These are phyloP conservation scores for Myotis planiceps DNA, from an alignment of 2,797 vertebrate species.

Conservation along the genomic window DNA sequence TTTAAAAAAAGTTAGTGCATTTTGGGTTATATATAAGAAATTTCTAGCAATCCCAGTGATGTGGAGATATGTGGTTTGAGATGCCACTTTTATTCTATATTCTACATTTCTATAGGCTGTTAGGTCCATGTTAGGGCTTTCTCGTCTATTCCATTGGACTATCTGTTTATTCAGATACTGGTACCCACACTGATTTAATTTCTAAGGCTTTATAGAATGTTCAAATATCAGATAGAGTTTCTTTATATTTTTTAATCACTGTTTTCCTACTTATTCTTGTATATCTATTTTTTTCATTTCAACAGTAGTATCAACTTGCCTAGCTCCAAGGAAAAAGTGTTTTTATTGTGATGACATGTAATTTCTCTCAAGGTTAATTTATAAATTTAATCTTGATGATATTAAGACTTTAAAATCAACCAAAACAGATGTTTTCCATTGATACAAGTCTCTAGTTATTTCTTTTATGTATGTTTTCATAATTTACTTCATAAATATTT, in stretches of 20 bases:
- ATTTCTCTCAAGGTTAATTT: too few species aligned
- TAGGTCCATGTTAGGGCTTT: neutral
- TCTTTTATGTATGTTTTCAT: neutral
- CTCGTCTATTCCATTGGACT: neutral
- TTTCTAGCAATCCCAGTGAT: neutral
- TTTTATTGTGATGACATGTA: neutral
- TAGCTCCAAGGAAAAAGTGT: neutral
- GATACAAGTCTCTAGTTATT: neutral
- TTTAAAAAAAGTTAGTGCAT: neutral
- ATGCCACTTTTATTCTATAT: neutral
- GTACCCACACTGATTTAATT: neutral
- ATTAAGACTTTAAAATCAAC: conserved; percentile 16
- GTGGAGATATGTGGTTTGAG: neutral
- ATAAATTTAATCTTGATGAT: neutral
- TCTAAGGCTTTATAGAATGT: neutral
- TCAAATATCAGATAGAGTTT: neutral
- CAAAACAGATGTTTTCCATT: neutral
- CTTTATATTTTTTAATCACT: neutral
- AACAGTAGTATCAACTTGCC: neutral
- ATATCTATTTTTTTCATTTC: neutral
- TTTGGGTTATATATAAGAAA: neutral
- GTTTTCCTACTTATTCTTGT: neutral
- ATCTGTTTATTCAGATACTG: neutral
- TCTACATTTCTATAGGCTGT: neutral
- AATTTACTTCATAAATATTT: neutral